phyloP scores from a whole-genome alignment of 2,888 invertebrate genomes.

The Dinocampus coccinellae region DNA sequence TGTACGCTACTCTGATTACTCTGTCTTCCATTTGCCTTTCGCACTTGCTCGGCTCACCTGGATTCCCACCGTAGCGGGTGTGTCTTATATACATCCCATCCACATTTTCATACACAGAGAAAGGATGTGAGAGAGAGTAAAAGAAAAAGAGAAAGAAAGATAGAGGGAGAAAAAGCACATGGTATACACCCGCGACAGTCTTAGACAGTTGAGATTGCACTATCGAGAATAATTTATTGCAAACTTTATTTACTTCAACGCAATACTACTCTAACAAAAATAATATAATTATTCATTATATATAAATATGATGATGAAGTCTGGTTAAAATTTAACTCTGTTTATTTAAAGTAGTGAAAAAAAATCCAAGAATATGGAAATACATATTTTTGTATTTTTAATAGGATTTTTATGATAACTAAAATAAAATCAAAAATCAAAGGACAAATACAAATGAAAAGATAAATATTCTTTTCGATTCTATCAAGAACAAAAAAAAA shows the following conservation, averaged over 20 bases:
- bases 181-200: slow-evolving; percentile 13
- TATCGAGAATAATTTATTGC: slow-evolving; percentile 41
- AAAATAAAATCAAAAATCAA: too few relatives aligned
- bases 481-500: too few relatives aligned
- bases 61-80: slow-evolving; percentile 15
- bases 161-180: background rate
- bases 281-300: background rate
- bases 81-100: background rate
- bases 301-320: background rate
- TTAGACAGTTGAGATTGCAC: slow-evolving; percentile 34
- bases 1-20: slow-evolving; percentile 7
- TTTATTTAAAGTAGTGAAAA: too few relatives aligned
- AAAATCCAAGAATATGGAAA: too few relatives aligned
- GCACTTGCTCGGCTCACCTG: slow-evolving; percentile 5
- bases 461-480: too few relatives aligned
- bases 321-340: too few relatives aligned
- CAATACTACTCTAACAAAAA: background rate
- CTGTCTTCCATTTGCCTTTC: slow-evolving; percentile 6
- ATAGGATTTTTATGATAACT: too few relatives aligned
- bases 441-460: too few relatives aligned
- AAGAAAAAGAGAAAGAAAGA: background rate
- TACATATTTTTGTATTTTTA: too few relatives aligned
- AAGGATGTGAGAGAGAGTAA: slow-evolving; percentile 3
- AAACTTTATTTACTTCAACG: slow-evolving; percentile 41
- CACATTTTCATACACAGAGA: too few relatives aligned